Evolutionary conservation across 2,888 invertebrate genomes (phyloP).

Genomic region (Colletes collaris): DNA sequence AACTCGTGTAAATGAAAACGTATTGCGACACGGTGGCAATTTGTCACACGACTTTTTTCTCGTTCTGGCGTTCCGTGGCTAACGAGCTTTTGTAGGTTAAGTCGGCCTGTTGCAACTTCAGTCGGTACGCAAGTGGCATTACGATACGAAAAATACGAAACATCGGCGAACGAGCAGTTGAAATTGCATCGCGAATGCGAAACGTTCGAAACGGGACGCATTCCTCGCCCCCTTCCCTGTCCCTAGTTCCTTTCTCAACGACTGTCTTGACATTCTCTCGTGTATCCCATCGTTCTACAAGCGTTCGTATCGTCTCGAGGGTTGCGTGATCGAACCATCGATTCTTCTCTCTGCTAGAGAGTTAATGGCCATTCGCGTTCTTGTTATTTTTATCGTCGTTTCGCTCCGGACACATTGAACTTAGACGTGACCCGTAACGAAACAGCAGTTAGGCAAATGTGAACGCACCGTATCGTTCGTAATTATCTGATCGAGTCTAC

Average conservation of each 20-base stretch:
- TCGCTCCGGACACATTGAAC: constrained; percentile 48
- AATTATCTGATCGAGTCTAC: too few species aligned
- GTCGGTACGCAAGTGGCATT: neutral
- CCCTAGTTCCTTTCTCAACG: neutral
- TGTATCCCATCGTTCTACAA: constrained; percentile 1
- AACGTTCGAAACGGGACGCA: neutral
- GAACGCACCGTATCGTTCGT: neutral
- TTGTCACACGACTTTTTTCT: constrained; percentile 19
- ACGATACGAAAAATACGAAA: neutral
- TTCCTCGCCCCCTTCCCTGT: neutral
- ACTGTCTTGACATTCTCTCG: neutral
- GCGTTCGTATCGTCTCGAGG: constrained; percentile 1
- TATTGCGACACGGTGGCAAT: constrained; percentile 23
- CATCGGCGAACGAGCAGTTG: neutral
- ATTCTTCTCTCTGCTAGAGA: constrained; percentile 14
- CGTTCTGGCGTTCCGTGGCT: neutral
- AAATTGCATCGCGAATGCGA: too few species aligned
- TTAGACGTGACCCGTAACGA: constrained; percentile 33
- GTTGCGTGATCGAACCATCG: constrained; percentile 28
- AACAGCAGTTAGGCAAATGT: neutral
- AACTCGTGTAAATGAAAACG: constrained; percentile 19
- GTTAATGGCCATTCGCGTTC: constrained; percentile 10
- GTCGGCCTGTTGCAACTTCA: neutral
- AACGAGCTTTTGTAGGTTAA: neutral
- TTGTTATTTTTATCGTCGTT: constrained; percentile 38